Evolutionary conservation across 2,797 vertebrate species (phyloP).

Genomic region (Ptychadena robeensis): DNA sequence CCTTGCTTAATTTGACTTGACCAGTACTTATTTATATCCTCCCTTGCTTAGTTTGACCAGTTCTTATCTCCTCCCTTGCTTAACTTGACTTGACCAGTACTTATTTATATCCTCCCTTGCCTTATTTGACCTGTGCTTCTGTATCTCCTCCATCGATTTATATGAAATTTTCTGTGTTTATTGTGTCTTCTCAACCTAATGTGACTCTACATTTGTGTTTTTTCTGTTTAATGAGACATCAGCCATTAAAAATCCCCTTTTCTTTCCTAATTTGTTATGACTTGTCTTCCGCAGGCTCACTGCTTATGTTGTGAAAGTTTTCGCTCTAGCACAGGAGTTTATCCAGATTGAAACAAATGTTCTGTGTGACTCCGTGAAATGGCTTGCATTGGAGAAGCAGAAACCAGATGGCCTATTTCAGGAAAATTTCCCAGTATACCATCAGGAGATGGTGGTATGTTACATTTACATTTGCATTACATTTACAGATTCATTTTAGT

Average conservation of each 20-base stretch:
- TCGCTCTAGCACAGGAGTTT: slow-evolving; percentile 70
- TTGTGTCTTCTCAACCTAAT: neutral
- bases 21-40: too few species aligned
- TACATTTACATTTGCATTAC: neutral
- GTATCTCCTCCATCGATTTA: too few species aligned
- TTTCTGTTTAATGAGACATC: too few species aligned
- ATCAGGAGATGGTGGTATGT: slow-evolving; percentile 68
- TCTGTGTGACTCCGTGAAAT: slow-evolving; percentile 76
- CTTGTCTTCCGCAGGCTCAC: slow-evolving; percentile 74
- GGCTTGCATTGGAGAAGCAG: slow-evolving; percentile 69
- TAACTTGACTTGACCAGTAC: too few species aligned
- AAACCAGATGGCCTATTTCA: slow-evolving; percentile 67
- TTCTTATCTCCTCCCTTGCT: neutral
- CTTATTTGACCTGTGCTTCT: too few species aligned
- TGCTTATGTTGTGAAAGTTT: slow-evolving; percentile 79
- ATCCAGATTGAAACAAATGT: slow-evolving; percentile 59
- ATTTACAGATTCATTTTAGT: neutral
- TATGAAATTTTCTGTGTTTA: too few species aligned
- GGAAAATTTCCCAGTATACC: slow-evolving; percentile 69
- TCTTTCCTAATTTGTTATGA: neutral
- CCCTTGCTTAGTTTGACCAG: too few species aligned
- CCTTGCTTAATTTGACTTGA: too few species aligned
- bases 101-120: too few species aligned
- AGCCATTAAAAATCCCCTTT: neutral
- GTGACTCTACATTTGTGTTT: fast-evolving